A percentile compares a stretch with the other conserved stretches of the same genome.
Conservation (phyloP, 2,888 invertebrate species). For the Eupithecia dodoneata region DNA sequence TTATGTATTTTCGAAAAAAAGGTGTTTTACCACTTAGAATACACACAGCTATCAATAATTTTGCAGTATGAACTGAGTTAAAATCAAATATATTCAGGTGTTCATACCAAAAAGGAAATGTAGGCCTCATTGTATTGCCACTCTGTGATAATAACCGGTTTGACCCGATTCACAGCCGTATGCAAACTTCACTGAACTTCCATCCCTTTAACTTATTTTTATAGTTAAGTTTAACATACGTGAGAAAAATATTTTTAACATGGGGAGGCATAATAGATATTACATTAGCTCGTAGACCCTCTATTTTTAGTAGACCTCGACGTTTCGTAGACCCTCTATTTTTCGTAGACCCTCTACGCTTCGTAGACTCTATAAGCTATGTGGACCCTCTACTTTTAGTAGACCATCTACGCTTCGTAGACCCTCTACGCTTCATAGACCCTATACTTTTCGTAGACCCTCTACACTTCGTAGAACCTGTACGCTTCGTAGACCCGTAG, state of each 20-base stretch:
- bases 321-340: background rate
- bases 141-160: slow-evolving; percentile 20
- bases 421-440: background rate
- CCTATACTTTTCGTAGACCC: too few relatives aligned
- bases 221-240: background rate
- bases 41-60: too few relatives aligned
- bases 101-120: background rate
- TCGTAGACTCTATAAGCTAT: background rate
- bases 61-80: background rate
- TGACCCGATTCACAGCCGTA: slow-evolving; percentile 38
- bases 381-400: background rate
- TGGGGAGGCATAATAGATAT: background rate
- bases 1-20: too few relatives aligned
- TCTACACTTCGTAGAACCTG: too few relatives aligned
- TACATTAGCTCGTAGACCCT: background rate
- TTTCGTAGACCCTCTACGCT: background rate
- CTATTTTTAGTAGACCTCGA: too few relatives aligned
- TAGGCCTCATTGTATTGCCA: background rate
- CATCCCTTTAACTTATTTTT: slow-evolving; percentile 7
- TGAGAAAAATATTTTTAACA: background rate
- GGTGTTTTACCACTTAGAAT: too few relatives aligned
- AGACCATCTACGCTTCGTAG: background rate
- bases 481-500: too few relatives aligned
- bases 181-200: slow-evolving; percentile 37
- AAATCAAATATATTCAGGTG: background rate